These are phyloP conservation scores for Gobiocypris rarus DNA, from an alignment of 2,113 vertebrate genomes.

Conservation along the genomic window DNA sequence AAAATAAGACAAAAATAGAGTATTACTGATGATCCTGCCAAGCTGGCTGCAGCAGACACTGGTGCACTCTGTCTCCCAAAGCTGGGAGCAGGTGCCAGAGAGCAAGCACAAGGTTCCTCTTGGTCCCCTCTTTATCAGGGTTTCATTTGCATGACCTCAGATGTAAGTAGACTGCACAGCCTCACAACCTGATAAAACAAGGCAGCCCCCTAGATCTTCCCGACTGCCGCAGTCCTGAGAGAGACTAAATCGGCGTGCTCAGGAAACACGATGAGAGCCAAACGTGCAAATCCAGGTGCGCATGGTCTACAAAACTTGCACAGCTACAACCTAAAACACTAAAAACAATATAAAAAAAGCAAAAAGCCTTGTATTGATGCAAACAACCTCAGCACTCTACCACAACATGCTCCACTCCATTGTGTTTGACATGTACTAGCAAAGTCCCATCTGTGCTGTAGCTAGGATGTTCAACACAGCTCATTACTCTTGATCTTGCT, in stretches of 20 bases:
- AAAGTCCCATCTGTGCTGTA: conserved; percentile 34
- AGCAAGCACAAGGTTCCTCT: conserved; percentile 11
- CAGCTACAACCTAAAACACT: not conserved
- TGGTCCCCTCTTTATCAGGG: not conserved
- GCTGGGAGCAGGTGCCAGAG: conserved; percentile 35
- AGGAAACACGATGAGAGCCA: not conserved
- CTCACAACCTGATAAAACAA: conserved; percentile 34
- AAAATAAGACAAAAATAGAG: conserved; percentile 45
- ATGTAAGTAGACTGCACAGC: not conserved
- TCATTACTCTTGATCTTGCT: conserved; percentile 49
- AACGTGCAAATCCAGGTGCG: not conserved
- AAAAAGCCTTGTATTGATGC: conserved; percentile 13
- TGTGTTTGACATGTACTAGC: conserved; percentile 24
- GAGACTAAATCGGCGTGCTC: not conserved
- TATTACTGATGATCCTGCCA: conserved; percentile 47
- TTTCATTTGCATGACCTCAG: conserved; percentile 34
- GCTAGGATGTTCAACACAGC: conserved; percentile 28
- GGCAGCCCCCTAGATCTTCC: conserved; percentile 12
- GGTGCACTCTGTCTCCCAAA: conserved; percentile 1
- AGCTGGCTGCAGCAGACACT: conserved; percentile 6
- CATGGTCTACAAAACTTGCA: not conserved
- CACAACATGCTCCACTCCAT: not conserved
- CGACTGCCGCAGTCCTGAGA: not conserved
- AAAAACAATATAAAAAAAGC: conserved; percentile 1
- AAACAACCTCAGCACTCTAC: not conserved